A percentile compares a stretch with the other conserved stretches of the same genome.
These are phyloP conservation scores for Butorides virescens DNA, from an alignment of 2,113 vertebrate species.

Conservation along the genomic window DNA sequence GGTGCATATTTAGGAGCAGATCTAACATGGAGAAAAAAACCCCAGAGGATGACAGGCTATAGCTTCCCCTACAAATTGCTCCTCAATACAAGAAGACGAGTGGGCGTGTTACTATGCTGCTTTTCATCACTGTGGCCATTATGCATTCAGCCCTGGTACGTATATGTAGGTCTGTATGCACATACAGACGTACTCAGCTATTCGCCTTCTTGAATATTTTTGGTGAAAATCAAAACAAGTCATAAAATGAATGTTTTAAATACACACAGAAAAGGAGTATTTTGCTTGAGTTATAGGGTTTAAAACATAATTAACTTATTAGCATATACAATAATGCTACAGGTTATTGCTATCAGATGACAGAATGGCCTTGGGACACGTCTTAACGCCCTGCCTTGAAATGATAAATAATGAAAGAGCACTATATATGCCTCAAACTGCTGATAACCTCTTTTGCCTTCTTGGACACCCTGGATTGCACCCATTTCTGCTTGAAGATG, in stretches of 20 bases:
- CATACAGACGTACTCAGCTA: not conserved
- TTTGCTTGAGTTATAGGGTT: not conserved
- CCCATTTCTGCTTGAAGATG: not conserved
- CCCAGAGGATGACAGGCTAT: not conserved
- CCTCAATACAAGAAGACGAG: not conserved
- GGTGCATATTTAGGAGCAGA: not conserved
- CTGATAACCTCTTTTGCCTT: not conserved
- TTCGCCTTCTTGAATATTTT: not conserved
- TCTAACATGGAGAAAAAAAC: not conserved
- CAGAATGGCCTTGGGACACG: not conserved
- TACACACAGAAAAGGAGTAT: not conserved
- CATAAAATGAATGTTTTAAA: not conserved
- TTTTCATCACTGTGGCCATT: not conserved
- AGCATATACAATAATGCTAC: not conserved
- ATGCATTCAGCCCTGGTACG: not conserved
- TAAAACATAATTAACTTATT: not conserved
- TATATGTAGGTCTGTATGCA: not conserved
- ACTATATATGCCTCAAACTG: not conserved
- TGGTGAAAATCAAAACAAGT: not conserved
- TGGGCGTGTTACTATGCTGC: rapidly evolving
- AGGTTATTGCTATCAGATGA: not conserved
- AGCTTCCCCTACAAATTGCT: not conserved
- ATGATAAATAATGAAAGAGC: not conserved
- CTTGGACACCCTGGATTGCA: not conserved
- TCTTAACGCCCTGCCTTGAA: not conserved